Evolutionary conservation across 2,113 vertebrate genomes (phyloP).

Genomic region (Psilopogon haemacephalus): DNA sequence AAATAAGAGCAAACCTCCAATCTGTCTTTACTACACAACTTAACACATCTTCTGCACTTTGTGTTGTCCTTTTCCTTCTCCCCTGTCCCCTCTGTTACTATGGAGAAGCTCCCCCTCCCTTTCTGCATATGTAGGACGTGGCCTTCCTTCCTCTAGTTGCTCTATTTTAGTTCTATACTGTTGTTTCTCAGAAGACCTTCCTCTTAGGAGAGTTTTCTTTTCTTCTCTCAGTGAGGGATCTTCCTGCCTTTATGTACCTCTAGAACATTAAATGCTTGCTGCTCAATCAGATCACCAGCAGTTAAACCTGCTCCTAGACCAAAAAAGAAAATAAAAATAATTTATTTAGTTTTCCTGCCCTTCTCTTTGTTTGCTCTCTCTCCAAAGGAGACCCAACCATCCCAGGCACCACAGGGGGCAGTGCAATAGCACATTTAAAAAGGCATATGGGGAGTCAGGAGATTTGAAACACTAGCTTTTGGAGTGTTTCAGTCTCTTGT

Average conservation of each 20-base stretch:
- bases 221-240: not conserved
- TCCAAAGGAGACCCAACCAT: not conserved
- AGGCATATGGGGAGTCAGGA: not conserved
- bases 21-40: not conserved
- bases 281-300: not conserved
- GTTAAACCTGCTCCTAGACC: not conserved
- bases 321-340: not conserved
- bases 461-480: not conserved
- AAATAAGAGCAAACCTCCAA: not conserved
- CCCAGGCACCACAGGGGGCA: conserved; percentile 25
- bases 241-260: conserved; percentile 49
- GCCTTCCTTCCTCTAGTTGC: conserved; percentile 65
- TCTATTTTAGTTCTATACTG: conserved; percentile 55
- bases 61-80: not conserved
- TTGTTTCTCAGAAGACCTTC: conserved; percentile 48
- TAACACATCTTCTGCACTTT: not conserved
- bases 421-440: not conserved
- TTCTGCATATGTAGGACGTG: conserved; percentile 42
- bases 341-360: not conserved
- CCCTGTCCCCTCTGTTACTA: not conserved
- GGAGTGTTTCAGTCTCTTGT: not conserved
- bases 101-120: conserved; percentile 34
- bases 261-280: not conserved
- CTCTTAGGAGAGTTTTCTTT: conserved; percentile 11
- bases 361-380: not conserved